Base-by-base conservation (phyloP, 2,888 invertebrate genomes). In the Helobdella robusta region DNA sequence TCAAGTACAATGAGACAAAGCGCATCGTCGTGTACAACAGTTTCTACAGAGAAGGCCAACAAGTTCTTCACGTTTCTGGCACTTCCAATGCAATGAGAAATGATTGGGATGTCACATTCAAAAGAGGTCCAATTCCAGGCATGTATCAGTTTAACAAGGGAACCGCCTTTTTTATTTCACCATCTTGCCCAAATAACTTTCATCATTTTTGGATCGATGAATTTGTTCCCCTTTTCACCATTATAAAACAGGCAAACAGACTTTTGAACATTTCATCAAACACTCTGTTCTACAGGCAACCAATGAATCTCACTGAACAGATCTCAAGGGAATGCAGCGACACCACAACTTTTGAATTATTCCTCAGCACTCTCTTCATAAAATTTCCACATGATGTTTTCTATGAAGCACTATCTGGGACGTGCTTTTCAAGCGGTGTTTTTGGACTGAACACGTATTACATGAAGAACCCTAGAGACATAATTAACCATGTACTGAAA, bases 171-270 rank as follows among this genome's bases (percentile, higher is more conserved):
- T 67, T 68, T 34, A 30, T 65, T n/a, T 18, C 61, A 11, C 59
- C 28, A 2, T 59, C 62, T 8, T 68, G 68, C 44, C 65, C 67
- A 1, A 61, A 52, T 23, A 68, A 68, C 54, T 65, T 68, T 48
- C 68, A 68, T 50, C 68, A 68, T 59, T 68, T 68, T 46, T 67
- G 66, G 67, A 58, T 66, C 3, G 68, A 68, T 25, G 62, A 65
- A 36, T 68, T 67, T 68, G 64, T 67, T 23, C 54, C 62, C 18
- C 58, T 68, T 23, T 63, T 44, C 40, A 34, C 59, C 15, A 52
- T 68, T 3, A 48, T 68, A 11, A 62, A 58, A 28, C 34, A 30
- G 30, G 36, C 64, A 0, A 67, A 67, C 35, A 59, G 60, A 50
- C 62, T 68, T 4, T 35, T 35, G 35, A 18, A 44, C 15, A 46